These are phyloP conservation scores for Lepus europaeus DNA, from an alignment of 2,113 vertebrate species.

Conservation along the genomic window DNA sequence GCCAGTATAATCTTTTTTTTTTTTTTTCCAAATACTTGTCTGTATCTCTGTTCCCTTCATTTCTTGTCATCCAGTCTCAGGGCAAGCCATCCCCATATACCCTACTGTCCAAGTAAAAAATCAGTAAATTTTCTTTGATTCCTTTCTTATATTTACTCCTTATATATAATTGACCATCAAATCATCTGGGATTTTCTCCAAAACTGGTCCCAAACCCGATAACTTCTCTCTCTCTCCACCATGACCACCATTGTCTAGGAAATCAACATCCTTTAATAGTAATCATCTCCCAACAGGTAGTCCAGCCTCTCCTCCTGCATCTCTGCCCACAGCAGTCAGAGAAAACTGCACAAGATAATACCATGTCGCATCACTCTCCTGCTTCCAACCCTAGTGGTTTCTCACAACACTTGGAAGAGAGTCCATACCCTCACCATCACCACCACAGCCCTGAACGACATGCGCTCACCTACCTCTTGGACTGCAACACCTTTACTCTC, in stretches of 20 bases:
- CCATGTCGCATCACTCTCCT: background rate
- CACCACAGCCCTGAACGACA: background rate
- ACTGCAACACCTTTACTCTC: fast-evolving
- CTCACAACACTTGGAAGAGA: background rate
- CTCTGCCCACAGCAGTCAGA: background rate
- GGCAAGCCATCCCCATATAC: no score
- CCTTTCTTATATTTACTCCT: background rate
- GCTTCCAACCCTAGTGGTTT: background rate
- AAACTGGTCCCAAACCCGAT: background rate
- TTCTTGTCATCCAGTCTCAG: background rate
- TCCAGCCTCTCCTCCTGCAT: background rate
- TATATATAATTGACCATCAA: background rate
- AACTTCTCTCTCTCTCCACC: background rate
- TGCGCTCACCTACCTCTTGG: background rate
- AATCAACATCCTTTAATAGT: background rate
- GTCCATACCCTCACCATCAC: background rate
- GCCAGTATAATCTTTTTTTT: no score
- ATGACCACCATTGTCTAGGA: background rate
- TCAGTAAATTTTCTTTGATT: background rate
- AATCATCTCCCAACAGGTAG: background rate
- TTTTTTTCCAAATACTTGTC: background rate
- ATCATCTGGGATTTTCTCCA: background rate
- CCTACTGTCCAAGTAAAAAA: background rate
- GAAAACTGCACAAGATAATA: background rate
- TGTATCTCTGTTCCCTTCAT: background rate